A percentile compares a stretch with the other conserved stretches of the same genome.
These are phyloP conservation scores for Rotaria macrura DNA, from an alignment of 2,888 invertebrate genomes.

Conservation along the genomic window DNA sequence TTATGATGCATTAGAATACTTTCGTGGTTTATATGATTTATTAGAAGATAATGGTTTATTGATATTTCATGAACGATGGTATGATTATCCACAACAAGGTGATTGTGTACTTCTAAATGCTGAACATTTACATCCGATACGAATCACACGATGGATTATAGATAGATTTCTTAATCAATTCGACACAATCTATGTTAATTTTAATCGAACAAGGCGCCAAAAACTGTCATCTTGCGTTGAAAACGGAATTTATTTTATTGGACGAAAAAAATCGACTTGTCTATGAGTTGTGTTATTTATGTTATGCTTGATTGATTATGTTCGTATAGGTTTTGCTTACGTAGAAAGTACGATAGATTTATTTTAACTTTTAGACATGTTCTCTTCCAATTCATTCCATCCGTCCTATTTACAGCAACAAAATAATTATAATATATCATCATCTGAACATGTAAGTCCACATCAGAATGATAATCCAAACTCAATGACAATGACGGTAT, in stretches of 20 bases:
- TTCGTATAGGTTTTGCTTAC: neutral
- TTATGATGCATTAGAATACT: neutral
- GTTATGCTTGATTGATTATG: neutral
- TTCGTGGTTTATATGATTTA: neutral
- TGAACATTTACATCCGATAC: neutral
- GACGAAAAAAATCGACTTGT: neutral
- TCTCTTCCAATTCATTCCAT: neutral
- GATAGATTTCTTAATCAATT: neutral
- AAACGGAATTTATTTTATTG: neutral
- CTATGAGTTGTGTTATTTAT: neutral
- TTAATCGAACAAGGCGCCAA: neutral
- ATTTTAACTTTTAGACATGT: neutral
- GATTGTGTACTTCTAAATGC: neutral
- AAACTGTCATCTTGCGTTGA: neutral
- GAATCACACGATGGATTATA: neutral
- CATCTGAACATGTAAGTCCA: too few relatives aligned
- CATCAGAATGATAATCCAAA: neutral
- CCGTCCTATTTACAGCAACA: neutral
- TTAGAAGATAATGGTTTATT: neutral
- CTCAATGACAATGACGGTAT: neutral
- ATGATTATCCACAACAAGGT: neutral
- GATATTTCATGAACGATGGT: slow-evolving; percentile 7
- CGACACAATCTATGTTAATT: neutral
- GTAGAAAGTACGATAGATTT: neutral
- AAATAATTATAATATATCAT: neutral